Conservation (phyloP, 1,140 invertebrate genomes). For the Scaptodrosophila lebanonensis region DNA sequence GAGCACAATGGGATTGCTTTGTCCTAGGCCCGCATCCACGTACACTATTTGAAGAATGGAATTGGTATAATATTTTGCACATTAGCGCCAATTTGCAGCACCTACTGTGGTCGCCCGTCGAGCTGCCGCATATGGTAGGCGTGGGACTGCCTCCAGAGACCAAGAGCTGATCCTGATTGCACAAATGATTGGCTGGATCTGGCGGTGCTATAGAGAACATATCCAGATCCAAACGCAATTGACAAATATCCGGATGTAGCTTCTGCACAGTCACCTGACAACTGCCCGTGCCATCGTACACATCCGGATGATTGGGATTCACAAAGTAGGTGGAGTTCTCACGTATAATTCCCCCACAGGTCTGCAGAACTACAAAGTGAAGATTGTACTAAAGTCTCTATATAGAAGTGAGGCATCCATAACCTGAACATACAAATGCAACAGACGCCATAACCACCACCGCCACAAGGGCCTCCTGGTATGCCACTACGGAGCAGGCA, state of each 20-base stretch:
- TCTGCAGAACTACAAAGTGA: slow-evolving; percentile 82
- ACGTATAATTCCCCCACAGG: slow-evolving; percentile 85
- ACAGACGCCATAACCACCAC: slow-evolving; percentile 80
- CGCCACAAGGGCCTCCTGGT: slow-evolving; percentile 85
- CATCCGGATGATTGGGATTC: slow-evolving; percentile 86
- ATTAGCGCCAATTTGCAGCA: slow-evolving; percentile 30
- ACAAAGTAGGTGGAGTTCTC: slow-evolving; percentile 92
- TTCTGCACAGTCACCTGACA: slow-evolving; percentile 90
- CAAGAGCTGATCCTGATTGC: slow-evolving; percentile 90
- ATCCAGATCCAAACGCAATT: slow-evolving; percentile 89
- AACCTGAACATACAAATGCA: slow-evolving; percentile 65
- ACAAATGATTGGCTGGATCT: slow-evolving; percentile 85
- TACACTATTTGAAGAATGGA: slow-evolving; percentile 82
- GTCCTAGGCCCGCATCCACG: slow-evolving; percentile 86
- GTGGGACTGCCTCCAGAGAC: slow-evolving; percentile 89
- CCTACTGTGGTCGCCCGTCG: slow-evolving; percentile 91
- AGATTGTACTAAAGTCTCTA: slow-evolving; percentile 3
- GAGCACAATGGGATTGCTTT: slow-evolving; percentile 85
- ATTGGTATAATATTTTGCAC: background rate
- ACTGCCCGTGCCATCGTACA: slow-evolving; percentile 86
- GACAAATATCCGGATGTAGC: slow-evolving; percentile 86
- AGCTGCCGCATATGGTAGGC: slow-evolving; percentile 88
- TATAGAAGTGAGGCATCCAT: background rate
- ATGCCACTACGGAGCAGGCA: slow-evolving; percentile 83
- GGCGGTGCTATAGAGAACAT: slow-evolving; percentile 85